A percentile compares a stretch with the other conserved stretches of the same genome.
Conservation (phyloP, 2,113 vertebrate genomes). For the Dicentrarchus labrax region DNA sequence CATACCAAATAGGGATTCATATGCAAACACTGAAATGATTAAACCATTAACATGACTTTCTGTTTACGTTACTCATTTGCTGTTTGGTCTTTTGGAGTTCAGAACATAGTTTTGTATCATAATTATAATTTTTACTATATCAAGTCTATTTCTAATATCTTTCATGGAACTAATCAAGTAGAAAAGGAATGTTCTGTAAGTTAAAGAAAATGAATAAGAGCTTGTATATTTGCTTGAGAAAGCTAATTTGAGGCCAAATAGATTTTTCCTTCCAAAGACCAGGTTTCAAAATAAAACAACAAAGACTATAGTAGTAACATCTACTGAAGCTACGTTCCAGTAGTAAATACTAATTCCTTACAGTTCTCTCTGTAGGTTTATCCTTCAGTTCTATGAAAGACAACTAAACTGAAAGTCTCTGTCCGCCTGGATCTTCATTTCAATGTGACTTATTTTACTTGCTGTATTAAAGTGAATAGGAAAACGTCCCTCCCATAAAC, state of each 20-base stretch:
- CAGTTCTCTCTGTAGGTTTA: neutral
- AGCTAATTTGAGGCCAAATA: neutral
- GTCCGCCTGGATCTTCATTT: neutral
- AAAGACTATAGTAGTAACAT: too few relatives aligned
- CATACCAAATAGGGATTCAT: neutral
- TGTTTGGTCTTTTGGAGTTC: neutral
- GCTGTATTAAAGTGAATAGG: too few relatives aligned
- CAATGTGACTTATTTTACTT: neutral
- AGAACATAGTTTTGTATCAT: neutral
- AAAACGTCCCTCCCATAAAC: neutral
- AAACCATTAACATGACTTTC: neutral
- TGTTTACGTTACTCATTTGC: neutral
- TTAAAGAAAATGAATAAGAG: neutral
- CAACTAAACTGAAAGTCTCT: neutral
- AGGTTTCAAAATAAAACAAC: too few relatives aligned
- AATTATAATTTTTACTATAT: neutral
- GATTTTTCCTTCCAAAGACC: too few relatives aligned
- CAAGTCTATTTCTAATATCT: neutral
- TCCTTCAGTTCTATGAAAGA: neutral
- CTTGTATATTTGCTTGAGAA: neutral
- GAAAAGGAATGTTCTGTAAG: neutral
- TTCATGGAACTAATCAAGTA: neutral
- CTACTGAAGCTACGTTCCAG: too few relatives aligned
- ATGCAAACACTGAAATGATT: neutral
- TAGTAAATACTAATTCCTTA: too few relatives aligned